These are phyloP conservation scores for Folsomia candida DNA, from an alignment of 2,888 invertebrate genomes.

Conservation along the genomic window DNA sequence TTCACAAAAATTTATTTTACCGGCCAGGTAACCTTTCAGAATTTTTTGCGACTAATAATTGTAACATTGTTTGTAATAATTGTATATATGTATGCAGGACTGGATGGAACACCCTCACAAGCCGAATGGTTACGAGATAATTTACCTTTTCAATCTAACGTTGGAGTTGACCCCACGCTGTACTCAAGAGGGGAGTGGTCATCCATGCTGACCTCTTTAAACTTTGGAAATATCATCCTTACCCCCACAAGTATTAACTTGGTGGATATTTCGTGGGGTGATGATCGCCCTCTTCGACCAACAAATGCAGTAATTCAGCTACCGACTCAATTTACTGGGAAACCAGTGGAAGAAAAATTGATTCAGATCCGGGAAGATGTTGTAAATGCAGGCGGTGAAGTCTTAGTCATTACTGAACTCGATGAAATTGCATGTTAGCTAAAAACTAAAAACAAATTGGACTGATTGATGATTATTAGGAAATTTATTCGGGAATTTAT, in stretches of 20 bases:
- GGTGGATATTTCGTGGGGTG: conserved; percentile 67
- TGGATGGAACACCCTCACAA: conserved; percentile 64
- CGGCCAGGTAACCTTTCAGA: too few relatives aligned
- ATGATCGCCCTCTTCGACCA: conserved; percentile 59
- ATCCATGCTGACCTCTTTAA: conserved; percentile 61
- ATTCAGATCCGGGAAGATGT: conserved; percentile 65
- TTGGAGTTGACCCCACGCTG: conserved; percentile 76
- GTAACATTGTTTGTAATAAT: too few relatives aligned
- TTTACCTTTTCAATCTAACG: conserved; percentile 63
- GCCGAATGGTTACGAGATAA: conserved; percentile 70
- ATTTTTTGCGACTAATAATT: too few relatives aligned
- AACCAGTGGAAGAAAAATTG: conserved; percentile 65
- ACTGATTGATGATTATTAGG: neutral
- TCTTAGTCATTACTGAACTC: conserved; percentile 70
- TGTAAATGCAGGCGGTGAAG: conserved; percentile 64
- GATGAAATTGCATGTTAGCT: conserved; percentile 81
- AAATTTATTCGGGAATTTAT: conserved; percentile 58
- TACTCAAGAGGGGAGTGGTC: conserved; percentile 67
- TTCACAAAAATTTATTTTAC: too few relatives aligned
- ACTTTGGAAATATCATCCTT: conserved; percentile 64
- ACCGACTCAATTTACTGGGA: conserved; percentile 62
- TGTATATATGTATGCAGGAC: conserved; percentile 54
- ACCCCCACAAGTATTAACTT: conserved; percentile 68
- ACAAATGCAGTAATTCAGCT: conserved; percentile 61
- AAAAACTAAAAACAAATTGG: neutral